These are phyloP conservation scores for Uromys caudimaculatus DNA, from an alignment of 2,797 vertebrate species.

Conservation along the genomic window DNA sequence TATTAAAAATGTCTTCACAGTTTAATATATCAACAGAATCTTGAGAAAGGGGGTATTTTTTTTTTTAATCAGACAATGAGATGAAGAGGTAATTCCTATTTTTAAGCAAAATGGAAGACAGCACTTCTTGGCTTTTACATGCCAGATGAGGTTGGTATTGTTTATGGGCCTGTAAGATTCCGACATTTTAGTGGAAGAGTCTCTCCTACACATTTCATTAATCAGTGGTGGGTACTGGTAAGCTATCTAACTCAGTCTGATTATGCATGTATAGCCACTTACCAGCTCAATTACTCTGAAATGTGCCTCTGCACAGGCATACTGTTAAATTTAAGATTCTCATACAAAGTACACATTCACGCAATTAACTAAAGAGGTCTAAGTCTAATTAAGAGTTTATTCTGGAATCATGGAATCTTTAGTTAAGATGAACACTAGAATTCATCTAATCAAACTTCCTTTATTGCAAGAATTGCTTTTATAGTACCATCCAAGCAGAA, in stretches of 20 bases:
- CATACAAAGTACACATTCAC: background rate
- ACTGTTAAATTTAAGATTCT: conserved; percentile 59
- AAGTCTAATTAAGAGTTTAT: conserved; percentile 48
- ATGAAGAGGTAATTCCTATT: conserved; percentile 17
- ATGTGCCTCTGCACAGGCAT: background rate
- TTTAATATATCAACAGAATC: conserved; percentile 52
- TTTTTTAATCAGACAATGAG: conserved; percentile 28
- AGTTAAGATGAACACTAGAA: conserved; percentile 2
- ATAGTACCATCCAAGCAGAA: conserved; percentile 35
- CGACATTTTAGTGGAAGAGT: conserved; percentile 7
- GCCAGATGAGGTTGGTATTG: conserved; percentile 36
- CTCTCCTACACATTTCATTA: conserved; percentile 51
- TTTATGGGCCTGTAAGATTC: background rate
- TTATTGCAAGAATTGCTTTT: conserved; percentile 28
- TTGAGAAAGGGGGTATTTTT: conserved; percentile 4
- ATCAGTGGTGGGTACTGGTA: conserved; percentile 3
- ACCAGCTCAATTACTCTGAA: conserved; percentile 43
- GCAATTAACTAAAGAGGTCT: conserved; percentile 54
- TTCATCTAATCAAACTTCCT: conserved; percentile 29
- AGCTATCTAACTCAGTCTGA: conserved; percentile 46
- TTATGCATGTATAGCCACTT: conserved; percentile 49
- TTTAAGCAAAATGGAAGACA: conserved; percentile 43
- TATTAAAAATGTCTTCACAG: conserved; percentile 46
- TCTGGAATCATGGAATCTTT: conserved; percentile 53
- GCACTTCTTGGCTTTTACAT: conserved; percentile 18